Conservation (phyloP, 92 coral and sea anemone species). For the Siderastrea radians region DNA sequence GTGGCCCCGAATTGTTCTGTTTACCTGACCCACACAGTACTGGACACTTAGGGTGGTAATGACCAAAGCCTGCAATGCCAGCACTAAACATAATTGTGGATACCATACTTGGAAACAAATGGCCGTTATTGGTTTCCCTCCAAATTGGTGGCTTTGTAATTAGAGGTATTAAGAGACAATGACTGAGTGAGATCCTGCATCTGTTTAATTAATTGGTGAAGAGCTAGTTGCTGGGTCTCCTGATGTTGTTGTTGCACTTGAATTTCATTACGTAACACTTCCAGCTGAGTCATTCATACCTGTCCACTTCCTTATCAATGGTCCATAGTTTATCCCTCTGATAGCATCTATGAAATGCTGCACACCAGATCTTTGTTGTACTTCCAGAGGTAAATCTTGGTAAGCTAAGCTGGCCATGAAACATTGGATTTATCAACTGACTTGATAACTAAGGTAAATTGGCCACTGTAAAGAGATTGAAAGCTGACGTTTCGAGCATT, state of each 20-base stretch:
- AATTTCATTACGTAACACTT: slow-evolving; percentile 20
- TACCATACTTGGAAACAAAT: neutral
- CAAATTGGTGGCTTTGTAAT: too few species aligned
- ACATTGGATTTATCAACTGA: neutral
- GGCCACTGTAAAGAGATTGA: too few species aligned
- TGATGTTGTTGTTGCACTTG: slow-evolving; percentile 8
- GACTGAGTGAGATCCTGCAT: neutral
- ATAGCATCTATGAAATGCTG: neutral
- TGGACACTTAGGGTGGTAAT: slow-evolving; percentile 31
- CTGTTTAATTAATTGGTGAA: too few species aligned
- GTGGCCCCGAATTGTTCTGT: slow-evolving; percentile 10
- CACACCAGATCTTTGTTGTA: slow-evolving; percentile 2
- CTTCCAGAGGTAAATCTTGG: slow-evolving; percentile 33
- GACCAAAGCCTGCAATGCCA: slow-evolving; percentile 37
- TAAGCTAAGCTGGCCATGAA: slow-evolving; percentile 52
- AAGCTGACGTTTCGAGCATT: too few species aligned
- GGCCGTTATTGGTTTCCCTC: too few species aligned
- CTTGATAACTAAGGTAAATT: too few species aligned
- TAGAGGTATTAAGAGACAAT: slow-evolving; percentile 21
- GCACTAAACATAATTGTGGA: neutral
- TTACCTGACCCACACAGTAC: neutral
- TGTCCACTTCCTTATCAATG: slow-evolving; percentile 29
- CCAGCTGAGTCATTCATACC: slow-evolving; percentile 16
- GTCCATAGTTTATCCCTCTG: slow-evolving; percentile 39
- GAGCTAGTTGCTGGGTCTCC: neutral